Evolutionary conservation across 2,113 vertebrate species (phyloP).

Genomic region (Neolamprologus devosi): DNA sequence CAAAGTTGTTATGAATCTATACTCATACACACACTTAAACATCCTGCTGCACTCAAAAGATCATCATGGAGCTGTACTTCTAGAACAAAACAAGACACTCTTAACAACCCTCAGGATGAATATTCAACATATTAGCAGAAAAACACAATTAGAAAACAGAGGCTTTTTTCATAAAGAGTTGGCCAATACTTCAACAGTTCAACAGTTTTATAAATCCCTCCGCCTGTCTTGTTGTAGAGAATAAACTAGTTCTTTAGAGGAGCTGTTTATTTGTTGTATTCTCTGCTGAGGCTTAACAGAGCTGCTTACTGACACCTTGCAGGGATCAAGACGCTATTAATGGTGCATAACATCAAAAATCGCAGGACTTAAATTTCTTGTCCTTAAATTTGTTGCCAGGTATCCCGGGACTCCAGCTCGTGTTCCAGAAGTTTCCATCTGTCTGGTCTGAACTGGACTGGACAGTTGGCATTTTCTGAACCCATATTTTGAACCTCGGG

Average conservation of each 20-base stretch:
- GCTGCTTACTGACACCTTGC: not conserved
- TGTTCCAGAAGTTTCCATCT: slow-evolving; percentile 37
- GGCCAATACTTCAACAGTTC: not conserved
- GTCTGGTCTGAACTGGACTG: not conserved
- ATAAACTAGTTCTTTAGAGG: not conserved
- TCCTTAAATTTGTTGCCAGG: not conserved
- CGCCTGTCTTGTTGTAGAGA: not conserved
- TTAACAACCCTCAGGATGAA: not conserved
- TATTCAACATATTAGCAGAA: not conserved
- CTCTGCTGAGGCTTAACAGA: not conserved
- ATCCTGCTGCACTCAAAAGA: not conserved
- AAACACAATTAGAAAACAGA: not conserved
- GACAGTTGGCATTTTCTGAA: not conserved
- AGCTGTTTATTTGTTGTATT: not conserved
- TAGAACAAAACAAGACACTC: not conserved
- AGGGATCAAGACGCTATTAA: not conserved
- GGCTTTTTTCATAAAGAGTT: not conserved
- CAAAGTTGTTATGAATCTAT: not conserved
- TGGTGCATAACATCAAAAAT: not conserved
- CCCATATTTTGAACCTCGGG: not conserved
- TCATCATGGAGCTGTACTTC: not conserved
- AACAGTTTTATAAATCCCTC: not conserved
- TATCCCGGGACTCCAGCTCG: slow-evolving; percentile 15
- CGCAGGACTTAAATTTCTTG: not conserved
- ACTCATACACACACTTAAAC: not conserved